Percentiles rank a stretch among this genome's conserved stretches.
These are phyloP conservation scores for Simalia tracyae DNA, from an alignment of 2,797 vertebrate species.

Conservation along the genomic window DNA sequence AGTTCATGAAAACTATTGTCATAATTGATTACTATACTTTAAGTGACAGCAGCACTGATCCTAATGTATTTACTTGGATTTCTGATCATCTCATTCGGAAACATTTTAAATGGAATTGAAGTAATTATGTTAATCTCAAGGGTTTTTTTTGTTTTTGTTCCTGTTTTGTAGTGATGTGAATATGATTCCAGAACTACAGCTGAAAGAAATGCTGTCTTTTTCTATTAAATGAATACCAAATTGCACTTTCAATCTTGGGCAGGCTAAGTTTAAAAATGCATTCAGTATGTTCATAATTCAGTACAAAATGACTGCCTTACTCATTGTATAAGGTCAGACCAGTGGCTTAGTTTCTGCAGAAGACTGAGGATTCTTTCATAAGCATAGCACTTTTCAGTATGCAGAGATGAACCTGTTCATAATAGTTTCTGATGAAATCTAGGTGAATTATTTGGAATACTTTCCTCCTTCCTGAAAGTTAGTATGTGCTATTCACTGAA, in stretches of 20 bases:
- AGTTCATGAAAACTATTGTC: neutral
- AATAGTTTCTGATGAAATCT: neutral
- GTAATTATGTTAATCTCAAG: neutral
- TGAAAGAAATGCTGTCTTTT: neutral
- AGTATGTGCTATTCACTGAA: neutral
- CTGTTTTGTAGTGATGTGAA: constrained; percentile 15
- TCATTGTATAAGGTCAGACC: constrained; percentile 1
- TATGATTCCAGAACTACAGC: neutral
- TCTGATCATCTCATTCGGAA: neutral
- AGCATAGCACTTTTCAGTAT: neutral
- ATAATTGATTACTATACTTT: neutral
- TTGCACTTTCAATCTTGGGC: constrained; percentile 60
- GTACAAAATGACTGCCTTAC: constrained; percentile 35
- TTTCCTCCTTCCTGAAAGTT: neutral
- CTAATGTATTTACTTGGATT: constrained; percentile 2
- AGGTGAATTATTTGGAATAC: constrained; percentile 5
- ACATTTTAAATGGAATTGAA: neutral
- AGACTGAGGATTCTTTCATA: constrained; percentile 33
- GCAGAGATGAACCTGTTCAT: constrained; percentile 5
- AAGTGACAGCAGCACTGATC: constrained; percentile 7
- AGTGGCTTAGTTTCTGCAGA: neutral
- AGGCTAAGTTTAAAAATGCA: constrained; percentile 67
- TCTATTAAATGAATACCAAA: constrained; percentile 51
- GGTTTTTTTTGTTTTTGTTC: neutral
- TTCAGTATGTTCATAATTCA: constrained; percentile 58